Evolutionary conservation across 2,797 vertebrate species (phyloP).

Genomic region (Mico argentatus): DNA sequence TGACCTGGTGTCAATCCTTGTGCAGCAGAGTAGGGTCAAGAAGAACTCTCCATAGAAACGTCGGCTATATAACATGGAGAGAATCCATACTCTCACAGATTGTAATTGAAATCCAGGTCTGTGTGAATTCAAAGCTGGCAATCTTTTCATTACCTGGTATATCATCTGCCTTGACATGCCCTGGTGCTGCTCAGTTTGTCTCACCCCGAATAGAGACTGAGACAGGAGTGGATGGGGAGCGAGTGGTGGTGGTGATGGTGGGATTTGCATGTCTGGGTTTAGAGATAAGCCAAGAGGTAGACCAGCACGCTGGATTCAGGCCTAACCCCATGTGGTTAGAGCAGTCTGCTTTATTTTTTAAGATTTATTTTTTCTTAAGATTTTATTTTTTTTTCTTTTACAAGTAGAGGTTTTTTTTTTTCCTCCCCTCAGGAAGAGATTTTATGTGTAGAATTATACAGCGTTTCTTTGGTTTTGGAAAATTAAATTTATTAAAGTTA

Average conservation of each 20-base stretch:
- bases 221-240: background rate
- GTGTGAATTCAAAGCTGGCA: background rate
- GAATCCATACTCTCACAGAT: background rate
- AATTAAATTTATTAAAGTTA: constrained; percentile 44
- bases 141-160: background rate
- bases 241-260: background rate
- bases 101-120: background rate
- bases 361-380: background rate
- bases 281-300: background rate
- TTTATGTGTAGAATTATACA: background rate
- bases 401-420: background rate
- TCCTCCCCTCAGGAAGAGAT: background rate
- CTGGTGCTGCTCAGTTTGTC: background rate
- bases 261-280: background rate
- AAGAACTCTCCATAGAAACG: background rate
- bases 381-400: background rate
- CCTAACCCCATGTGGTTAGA: background rate
- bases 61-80: rapidly evolving
- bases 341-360: background rate
- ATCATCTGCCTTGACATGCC: background rate
- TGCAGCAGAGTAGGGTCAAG: background rate
- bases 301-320: background rate
- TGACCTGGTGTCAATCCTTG: background rate
- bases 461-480: background rate
- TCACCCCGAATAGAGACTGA: background rate